Evolutionary conservation across 2,113 vertebrate species (phyloP).

Genomic region (Callipepla californica): DNA sequence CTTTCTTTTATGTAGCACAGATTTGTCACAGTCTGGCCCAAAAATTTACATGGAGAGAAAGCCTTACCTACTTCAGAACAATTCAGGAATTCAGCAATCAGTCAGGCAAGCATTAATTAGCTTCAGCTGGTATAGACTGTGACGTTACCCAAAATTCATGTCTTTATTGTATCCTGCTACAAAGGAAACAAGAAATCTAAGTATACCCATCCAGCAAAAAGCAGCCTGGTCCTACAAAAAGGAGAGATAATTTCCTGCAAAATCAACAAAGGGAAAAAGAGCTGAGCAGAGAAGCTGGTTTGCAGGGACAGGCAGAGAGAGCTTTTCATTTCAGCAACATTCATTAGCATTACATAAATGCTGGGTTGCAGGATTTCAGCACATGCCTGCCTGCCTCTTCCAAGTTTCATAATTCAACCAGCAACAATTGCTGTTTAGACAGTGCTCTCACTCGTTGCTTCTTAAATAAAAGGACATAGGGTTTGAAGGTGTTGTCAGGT

Average conservation of each 20-base stretch:
- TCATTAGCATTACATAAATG: slow-evolving; percentile 13
- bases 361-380: not conserved
- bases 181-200: slow-evolving; percentile 61
- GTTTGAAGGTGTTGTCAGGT: not conserved
- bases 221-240: slow-evolving; percentile 62
- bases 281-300: slow-evolving; percentile 51
- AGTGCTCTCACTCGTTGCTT: not conserved
- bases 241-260: slow-evolving; percentile 69
- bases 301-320: slow-evolving; percentile 16
- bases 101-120: slow-evolving; percentile 65
- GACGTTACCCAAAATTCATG: slow-evolving; percentile 62
- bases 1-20: slow-evolving; percentile 11
- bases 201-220: slow-evolving; percentile 71
- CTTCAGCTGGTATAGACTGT: slow-evolving; percentile 66
- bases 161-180: slow-evolving; percentile 73
- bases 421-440: not conserved
- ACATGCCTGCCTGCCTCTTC: not conserved
- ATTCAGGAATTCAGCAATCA: slow-evolving; percentile 51
- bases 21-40: slow-evolving; percentile 32
- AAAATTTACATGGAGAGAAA: slow-evolving; percentile 63
- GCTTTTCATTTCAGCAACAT: slow-evolving; percentile 40
- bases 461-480: not conserved
- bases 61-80: slow-evolving; percentile 31
- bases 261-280: slow-evolving; percentile 64
- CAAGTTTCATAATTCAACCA: not conserved